Evolutionary conservation across 2,888 invertebrate genomes (phyloP), one percentile per base, ranked within the genome.

Genomic region (Altica lythri): DNA sequence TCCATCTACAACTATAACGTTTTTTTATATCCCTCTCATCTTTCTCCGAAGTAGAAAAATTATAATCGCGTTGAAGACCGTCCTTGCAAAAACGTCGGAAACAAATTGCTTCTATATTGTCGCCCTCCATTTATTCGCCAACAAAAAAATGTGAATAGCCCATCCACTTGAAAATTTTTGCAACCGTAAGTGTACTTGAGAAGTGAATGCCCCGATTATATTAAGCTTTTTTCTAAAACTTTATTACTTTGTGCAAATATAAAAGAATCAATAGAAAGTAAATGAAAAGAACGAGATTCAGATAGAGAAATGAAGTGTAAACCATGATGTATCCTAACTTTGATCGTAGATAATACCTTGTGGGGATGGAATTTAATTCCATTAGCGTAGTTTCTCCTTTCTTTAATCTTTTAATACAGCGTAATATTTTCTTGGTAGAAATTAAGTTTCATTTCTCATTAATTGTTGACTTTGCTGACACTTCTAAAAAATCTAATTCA

Each of bases 261-360:
- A 62, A 64, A 60, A 62, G 64, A 63, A 66, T 65, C 50, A 17
- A 50, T 55, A 55, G 49, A 40, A 40, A 40, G 40, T 22, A 22
- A 25, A 18, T 38, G 40, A 44, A 40, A 44, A 44, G 54, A 43
- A 38, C 17, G 27, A 46, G 53, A 64, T 56, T 55, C 51, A 55
- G 68, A 69, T 70, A 68, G 66, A 64, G 69, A 70, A 72, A 70
- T 71, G 69, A 68, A 67, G 69, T 69, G 72, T 71, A 68, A 72
- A 70, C 70, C 69, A 62, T 66, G 63, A 63, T 64, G 63, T 68
- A 66, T 65, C 68, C 69, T 66, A 58, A 59, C 57, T 51, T 63
- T 57, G 66, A 69, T 71, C 66, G 64, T 64, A 68, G 69, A 69
- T 71, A 69, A 70, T 68, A 50, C 50, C 68, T 63, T 63, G 66